These are phyloP conservation scores for Latrodectus geometricus DNA, from an alignment of 1,140 invertebrate genomes.

Conservation along the genomic window DNA sequence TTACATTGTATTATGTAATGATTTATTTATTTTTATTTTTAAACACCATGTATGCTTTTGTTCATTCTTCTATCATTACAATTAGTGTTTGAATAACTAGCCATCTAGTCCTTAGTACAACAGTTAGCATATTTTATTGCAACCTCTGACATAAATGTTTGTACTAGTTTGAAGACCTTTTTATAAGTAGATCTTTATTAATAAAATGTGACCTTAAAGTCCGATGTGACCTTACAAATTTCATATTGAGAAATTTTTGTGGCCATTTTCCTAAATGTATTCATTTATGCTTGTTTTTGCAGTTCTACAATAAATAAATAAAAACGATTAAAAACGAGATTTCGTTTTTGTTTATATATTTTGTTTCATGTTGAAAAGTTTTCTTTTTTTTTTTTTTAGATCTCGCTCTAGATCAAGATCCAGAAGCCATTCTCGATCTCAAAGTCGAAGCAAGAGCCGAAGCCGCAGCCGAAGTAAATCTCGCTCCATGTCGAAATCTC, in stretches of 20 bases:
- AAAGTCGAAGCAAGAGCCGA: slow-evolving; percentile 67
- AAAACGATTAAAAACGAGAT: too few relatives aligned
- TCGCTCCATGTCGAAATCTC: slow-evolving; percentile 66
- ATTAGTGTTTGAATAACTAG: too few relatives aligned
- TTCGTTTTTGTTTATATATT: not conserved
- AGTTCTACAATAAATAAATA: not conserved
- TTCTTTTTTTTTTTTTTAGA: not conserved
- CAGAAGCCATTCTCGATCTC: slow-evolving; percentile 67
- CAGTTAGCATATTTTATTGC: too few relatives aligned
- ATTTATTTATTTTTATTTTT: too few relatives aligned
- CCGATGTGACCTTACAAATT: not conserved
- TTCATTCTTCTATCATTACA: too few relatives aligned
- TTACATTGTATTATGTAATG: too few relatives aligned
- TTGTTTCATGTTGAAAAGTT: not conserved
- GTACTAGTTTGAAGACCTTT: too few relatives aligned
- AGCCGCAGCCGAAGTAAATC: slow-evolving; percentile 65
- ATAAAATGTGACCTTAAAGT: slow-evolving; percentile 4
- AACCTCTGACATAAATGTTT: too few relatives aligned
- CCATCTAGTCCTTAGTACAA: too few relatives aligned
- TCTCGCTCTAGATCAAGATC: slow-evolving; percentile 66
- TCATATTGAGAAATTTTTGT: not conserved
- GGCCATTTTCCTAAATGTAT: not conserved
- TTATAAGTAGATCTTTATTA: too few relatives aligned
- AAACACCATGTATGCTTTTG: too few relatives aligned
- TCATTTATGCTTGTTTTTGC: slow-evolving; percentile 1